Percentiles rank a stretch among this genome's conserved stretches.
Evolutionary conservation across 1,140 invertebrate genomes (phyloP).

Genomic region (Dendrolimus punctatus): DNA sequence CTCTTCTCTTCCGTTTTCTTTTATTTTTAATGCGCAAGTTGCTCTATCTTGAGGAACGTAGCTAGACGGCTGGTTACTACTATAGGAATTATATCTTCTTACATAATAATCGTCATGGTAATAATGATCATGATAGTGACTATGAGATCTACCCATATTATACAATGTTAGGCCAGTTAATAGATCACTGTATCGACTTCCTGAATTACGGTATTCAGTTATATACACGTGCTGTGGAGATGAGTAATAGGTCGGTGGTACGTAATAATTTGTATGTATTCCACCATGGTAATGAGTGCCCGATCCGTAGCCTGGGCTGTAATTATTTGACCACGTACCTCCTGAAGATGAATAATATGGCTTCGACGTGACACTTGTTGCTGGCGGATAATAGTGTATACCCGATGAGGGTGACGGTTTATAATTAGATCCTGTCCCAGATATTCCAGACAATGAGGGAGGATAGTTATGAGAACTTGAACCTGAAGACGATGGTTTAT

Average conservation of each 20-base stretch:
- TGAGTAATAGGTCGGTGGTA: slow-evolving; percentile 32
- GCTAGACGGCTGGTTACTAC: slow-evolving; percentile 7
- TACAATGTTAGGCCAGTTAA: slow-evolving; percentile 56
- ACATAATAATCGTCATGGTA: slow-evolving; percentile 58
- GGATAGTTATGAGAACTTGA: slow-evolving; percentile 6
- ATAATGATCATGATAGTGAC: slow-evolving; percentile 43
- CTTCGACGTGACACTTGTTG: too few species aligned
- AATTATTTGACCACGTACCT: not conserved
- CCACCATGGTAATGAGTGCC: slow-evolving; percentile 5
- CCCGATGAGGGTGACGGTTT: too few species aligned
- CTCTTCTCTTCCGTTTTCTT: slow-evolving; percentile 37
- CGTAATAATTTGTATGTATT: slow-evolving; percentile 6
- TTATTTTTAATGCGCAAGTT: slow-evolving; percentile 42
- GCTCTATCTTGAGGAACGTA: slow-evolving; percentile 32
- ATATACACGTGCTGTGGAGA: slow-evolving; percentile 53
- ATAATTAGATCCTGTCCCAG: not conserved
- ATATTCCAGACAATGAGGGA: slow-evolving; percentile 7
- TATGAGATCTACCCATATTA: slow-evolving; percentile 51
- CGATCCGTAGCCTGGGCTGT: slow-evolving; percentile 13
- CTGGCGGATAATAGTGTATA: too few species aligned
- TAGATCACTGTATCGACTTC: slow-evolving; percentile 46
- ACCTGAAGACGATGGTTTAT: slow-evolving; percentile 3
- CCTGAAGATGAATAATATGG: too few species aligned
- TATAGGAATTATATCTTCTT: slow-evolving; percentile 28
- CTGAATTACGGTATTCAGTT: slow-evolving; percentile 50